These are phyloP conservation scores for Malacoraja senta DNA, from an alignment of 2,797 vertebrate species.

Conservation along the genomic window DNA sequence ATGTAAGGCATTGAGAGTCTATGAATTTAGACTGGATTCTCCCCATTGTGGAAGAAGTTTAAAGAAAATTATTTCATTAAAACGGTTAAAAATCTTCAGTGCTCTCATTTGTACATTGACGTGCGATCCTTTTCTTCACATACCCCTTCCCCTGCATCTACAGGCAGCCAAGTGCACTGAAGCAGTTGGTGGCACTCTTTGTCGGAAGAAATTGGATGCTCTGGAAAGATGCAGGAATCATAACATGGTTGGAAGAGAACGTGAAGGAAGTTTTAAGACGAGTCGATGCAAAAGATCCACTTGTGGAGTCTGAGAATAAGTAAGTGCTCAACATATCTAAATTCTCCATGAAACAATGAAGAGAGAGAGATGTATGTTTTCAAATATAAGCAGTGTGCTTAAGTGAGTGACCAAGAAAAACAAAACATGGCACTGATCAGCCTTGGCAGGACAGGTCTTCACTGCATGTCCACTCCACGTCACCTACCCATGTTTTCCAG, in stretches of 20 bases:
- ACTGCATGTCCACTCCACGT: neutral
- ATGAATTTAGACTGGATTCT: neutral
- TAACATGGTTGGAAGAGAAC: slow-evolving; percentile 83
- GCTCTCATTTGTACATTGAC: neutral
- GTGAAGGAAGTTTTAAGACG: slow-evolving; percentile 68
- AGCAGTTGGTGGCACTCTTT: slow-evolving; percentile 77
- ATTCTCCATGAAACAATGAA: neutral
- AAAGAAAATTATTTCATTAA: neutral
- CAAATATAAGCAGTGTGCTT: neutral
- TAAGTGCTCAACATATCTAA: slow-evolving; percentile 50
- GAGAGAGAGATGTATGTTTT: neutral
- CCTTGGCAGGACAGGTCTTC: neutral
- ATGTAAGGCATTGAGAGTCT: neutral
- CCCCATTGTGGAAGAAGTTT: neutral
- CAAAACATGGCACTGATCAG: accelerated
- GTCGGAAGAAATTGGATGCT: slow-evolving; percentile 73
- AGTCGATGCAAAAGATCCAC: slow-evolving; percentile 67
- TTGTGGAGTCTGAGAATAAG: slow-evolving; percentile 76
- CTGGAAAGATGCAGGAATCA: slow-evolving; percentile 78
- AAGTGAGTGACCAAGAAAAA: neutral
- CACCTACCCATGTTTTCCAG: too few relatives aligned
- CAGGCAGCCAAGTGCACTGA: slow-evolving; percentile 77
- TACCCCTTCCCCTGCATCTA: neutral
- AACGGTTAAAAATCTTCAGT: neutral
- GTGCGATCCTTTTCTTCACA: neutral